These are phyloP conservation scores for Cryptoprocta ferox DNA, from an alignment of 2,797 vertebrate genomes.

Conservation along the genomic window DNA sequence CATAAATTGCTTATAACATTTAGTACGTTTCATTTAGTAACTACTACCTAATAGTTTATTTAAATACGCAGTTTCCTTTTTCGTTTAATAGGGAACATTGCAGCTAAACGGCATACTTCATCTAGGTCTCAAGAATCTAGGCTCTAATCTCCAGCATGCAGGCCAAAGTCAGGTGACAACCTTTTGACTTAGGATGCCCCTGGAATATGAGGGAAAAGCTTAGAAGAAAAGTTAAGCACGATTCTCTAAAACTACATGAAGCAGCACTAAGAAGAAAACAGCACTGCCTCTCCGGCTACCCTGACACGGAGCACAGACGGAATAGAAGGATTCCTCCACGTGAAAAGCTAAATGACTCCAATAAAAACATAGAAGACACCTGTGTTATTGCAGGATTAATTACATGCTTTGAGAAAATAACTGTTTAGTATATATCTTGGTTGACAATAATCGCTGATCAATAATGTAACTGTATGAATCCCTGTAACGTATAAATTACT, in stretches of 20 bases:
- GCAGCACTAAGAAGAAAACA: background rate
- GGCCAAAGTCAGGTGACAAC: background rate
- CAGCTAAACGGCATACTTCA: background rate
- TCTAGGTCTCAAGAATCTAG: conserved; percentile 6
- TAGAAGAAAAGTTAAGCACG: background rate
- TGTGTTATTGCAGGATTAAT: background rate
- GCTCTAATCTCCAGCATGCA: background rate
- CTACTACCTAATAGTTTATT: background rate
- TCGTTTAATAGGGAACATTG: background rate
- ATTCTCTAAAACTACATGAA: conserved; percentile 14
- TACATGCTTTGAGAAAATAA: background rate
- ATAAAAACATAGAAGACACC: conserved; percentile 13
- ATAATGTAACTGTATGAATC: background rate
- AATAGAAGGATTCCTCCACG: background rate
- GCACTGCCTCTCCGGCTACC: background rate
- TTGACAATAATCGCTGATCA: background rate
- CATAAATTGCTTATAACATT: background rate
- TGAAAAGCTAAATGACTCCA: background rate
- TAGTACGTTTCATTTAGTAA: background rate
- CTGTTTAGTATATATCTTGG: background rate
- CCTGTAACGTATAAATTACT: background rate
- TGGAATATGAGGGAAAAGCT: background rate
- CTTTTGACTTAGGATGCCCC: background rate
- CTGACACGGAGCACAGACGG: background rate
- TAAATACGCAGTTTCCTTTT: background rate